Evolutionary conservation across 2,888 invertebrate genomes (phyloP).

Genomic region (Lycophotia porphyrea): DNA sequence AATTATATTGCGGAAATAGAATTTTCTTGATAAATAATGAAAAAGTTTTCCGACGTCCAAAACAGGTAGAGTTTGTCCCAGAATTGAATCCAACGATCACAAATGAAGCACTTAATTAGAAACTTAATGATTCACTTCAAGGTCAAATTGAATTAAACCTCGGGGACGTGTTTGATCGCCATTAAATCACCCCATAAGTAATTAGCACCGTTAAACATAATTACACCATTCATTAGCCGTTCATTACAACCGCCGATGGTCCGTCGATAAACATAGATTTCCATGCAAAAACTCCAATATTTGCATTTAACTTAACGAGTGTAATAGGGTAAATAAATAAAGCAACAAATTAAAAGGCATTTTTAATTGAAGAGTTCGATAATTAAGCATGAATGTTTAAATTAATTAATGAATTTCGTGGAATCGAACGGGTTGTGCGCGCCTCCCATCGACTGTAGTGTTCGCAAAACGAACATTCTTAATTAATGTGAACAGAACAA

Average conservation of each 20-base stretch:
- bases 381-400: constrained; percentile 89
- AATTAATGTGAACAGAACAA: constrained; percentile 85
- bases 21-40: background rate
- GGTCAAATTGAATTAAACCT: constrained; percentile 62
- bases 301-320: constrained; percentile 75
- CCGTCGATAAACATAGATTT: constrained; percentile 70
- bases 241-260: constrained; percentile 67
- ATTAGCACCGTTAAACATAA: constrained; percentile 70
- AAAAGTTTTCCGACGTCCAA: background rate
- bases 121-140: constrained; percentile 43
- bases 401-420: constrained; percentile 87
- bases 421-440: constrained; percentile 72
- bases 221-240: constrained; percentile 73
- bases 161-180: constrained; percentile 57
- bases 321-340: constrained; percentile 80
- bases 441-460: constrained; percentile 74
- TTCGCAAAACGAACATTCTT: constrained; percentile 82
- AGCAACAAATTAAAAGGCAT: constrained; percentile 85
- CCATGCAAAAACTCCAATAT: constrained; percentile 73
- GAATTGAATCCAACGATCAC: constrained; percentile 11
- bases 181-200: constrained; percentile 67
- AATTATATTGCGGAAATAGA: constrained; percentile 16
- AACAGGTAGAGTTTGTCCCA: background rate
- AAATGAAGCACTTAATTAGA: constrained; percentile 20
- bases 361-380: constrained; percentile 88